Conservation (phyloP, 2,888 invertebrate genomes). For the Pyralis farinalis region DNA sequence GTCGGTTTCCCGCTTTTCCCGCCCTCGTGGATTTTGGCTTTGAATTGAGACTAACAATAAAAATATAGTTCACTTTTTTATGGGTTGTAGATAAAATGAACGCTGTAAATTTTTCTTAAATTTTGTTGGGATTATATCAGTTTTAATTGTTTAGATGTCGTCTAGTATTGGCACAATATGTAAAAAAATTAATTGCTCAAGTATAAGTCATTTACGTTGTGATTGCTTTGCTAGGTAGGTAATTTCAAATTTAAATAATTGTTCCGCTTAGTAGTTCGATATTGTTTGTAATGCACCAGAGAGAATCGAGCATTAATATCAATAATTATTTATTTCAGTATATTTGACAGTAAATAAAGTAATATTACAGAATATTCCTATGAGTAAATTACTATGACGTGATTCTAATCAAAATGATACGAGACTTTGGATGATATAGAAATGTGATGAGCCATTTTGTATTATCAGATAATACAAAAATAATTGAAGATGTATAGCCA, state of each 20-base stretch:
- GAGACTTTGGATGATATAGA: slow-evolving; percentile 10
- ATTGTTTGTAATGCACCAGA: slow-evolving; percentile 30
- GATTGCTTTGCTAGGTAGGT: slow-evolving; percentile 40
- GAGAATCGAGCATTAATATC: slow-evolving; percentile 37
- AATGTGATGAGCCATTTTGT: slow-evolving; percentile 18
- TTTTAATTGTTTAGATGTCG: slow-evolving; percentile 33
- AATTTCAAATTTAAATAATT: slow-evolving; percentile 33
- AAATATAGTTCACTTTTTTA: not conserved
- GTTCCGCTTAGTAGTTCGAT: slow-evolving; percentile 35
- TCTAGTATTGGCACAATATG: slow-evolving; percentile 40
- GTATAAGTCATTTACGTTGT: slow-evolving; percentile 34
- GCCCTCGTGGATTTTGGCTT: too few relatives aligned
- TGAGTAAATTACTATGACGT: slow-evolving; percentile 32
- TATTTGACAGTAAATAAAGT: slow-evolving; percentile 1
- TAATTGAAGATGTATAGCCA: slow-evolving; percentile 37
- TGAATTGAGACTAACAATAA: too few relatives aligned
- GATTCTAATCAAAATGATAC: slow-evolving; percentile 14
- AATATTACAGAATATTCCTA: slow-evolving; percentile 29
- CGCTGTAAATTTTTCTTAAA: slow-evolving; percentile 1
- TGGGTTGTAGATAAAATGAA: not conserved
- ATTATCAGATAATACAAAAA: slow-evolving; percentile 15
- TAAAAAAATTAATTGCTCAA: slow-evolving; percentile 52
- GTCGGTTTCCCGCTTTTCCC: too few relatives aligned
- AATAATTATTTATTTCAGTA: slow-evolving; percentile 12
- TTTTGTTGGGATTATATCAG: slow-evolving; percentile 31